Percentiles rank a stretch among this genome's conserved stretches.
Conservation (phyloP, 2,888 invertebrate species). For the Dicranocentrus wangi region DNA sequence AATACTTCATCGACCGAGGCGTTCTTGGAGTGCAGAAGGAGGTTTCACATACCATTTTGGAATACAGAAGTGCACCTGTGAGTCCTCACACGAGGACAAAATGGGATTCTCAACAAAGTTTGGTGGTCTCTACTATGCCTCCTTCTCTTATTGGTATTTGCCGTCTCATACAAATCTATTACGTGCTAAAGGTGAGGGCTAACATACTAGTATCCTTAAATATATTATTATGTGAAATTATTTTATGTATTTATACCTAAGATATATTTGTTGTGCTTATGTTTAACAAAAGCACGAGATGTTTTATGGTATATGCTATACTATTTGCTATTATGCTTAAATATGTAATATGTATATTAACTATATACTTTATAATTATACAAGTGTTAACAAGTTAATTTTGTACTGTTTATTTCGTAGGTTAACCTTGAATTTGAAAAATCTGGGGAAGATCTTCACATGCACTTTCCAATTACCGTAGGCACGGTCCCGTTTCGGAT, state of each 20-base stretch:
- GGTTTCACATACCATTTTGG: slow-evolving; percentile 81
- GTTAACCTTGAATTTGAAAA: slow-evolving; percentile 82
- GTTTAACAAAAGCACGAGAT: too few species aligned
- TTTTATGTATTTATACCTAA: too few species aligned
- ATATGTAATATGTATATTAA: too few species aligned
- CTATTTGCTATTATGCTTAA: too few species aligned
- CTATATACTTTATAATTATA: too few species aligned
- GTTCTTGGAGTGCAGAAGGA: slow-evolving; percentile 84
- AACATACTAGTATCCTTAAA: too few species aligned
- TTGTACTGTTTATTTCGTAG: slow-evolving; percentile 75
- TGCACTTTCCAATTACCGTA: slow-evolving; percentile 84
- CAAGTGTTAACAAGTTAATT: too few species aligned
- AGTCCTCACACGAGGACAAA: slow-evolving; percentile 79
- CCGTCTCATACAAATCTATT: slow-evolving; percentile 83
- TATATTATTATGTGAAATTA: too few species aligned
- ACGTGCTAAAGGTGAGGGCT: slow-evolving; percentile 80
- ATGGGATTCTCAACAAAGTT: slow-evolving; percentile 81
- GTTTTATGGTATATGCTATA: too few species aligned
- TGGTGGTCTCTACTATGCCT: slow-evolving; percentile 84
- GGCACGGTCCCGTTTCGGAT: slow-evolving; percentile 84
- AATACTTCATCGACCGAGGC: slow-evolving; percentile 84
- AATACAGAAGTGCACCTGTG: slow-evolving; percentile 82
- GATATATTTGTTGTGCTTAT: too few species aligned
- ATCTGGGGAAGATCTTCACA: slow-evolving; percentile 82
- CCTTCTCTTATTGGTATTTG: slow-evolving; percentile 83